phyloP scores from a whole-genome alignment of 2,888 invertebrate species.

The Clistopyga incitator region DNA sequence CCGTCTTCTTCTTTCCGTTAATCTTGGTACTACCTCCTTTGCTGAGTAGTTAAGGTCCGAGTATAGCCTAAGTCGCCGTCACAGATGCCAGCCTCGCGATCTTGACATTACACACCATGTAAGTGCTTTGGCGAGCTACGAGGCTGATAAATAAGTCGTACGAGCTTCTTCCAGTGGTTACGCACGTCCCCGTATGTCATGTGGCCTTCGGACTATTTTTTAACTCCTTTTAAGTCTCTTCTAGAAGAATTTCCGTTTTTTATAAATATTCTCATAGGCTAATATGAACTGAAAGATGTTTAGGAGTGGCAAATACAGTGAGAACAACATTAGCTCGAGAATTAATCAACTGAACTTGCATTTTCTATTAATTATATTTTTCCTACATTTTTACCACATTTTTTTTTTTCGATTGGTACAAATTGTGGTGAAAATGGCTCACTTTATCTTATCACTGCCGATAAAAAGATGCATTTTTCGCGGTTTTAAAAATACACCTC shows the following conservation, averaged over 20 bases:
- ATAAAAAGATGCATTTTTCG: background rate
- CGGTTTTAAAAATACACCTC: background rate
- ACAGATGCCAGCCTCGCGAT: conserved; percentile 25
- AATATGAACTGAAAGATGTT: background rate
- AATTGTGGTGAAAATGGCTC: background rate
- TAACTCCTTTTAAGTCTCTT: conserved; percentile 31
- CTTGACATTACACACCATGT: conserved; percentile 55
- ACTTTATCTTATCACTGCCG: background rate
- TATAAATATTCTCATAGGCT: background rate
- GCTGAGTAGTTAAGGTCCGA: background rate
- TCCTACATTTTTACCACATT: no score
- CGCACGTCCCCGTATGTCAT: background rate
- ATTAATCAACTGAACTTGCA: no score
- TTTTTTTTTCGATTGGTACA: no score
- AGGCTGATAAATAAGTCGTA: conserved; percentile 42
- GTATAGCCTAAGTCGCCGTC: conserved; percentile 25
- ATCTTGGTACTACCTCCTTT: background rate
- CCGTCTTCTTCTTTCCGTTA: conserved; percentile 9
- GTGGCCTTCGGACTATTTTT: conserved; percentile 6
- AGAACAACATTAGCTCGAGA: no score
- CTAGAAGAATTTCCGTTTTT: background rate
- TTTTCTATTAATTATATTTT: background rate
- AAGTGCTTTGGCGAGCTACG: conserved; percentile 20
- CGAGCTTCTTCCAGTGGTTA: conserved; percentile 12
- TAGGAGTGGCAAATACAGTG: background rate